Conservation (phyloP, 2,888 invertebrate species). For the Nipponacmea schrenckii region DNA sequence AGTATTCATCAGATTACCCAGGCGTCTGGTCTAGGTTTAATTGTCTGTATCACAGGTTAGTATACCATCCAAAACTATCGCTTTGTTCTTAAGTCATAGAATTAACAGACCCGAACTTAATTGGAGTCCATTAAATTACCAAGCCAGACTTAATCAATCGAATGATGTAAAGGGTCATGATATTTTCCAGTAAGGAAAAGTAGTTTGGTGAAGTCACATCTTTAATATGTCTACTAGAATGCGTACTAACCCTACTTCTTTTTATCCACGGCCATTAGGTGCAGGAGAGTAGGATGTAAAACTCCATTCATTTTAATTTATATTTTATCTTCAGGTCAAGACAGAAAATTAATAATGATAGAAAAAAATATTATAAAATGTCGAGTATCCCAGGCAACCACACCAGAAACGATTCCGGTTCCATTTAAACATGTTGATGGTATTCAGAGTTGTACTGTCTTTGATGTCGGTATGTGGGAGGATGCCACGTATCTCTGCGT, state of each 20-base stretch:
- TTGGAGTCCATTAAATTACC: not conserved
- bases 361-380: slow-evolving; percentile 55
- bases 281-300: too few species aligned
- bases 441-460: slow-evolving; percentile 67
- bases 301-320: not conserved
- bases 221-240: too few species aligned
- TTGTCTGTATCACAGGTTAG: slow-evolving; percentile 75
- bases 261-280: too few species aligned
- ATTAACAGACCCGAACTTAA: too few species aligned
- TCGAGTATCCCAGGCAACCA: slow-evolving; percentile 49
- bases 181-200: too few species aligned
- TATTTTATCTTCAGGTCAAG: slow-evolving; percentile 44
- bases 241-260: too few species aligned
- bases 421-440: slow-evolving; percentile 61
- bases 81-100: not conserved
- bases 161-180: too few species aligned
- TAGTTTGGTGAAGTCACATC: too few species aligned
- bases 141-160: too few species aligned
- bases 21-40: slow-evolving; percentile 72
- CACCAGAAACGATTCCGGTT: slow-evolving; percentile 50
- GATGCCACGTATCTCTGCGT: slow-evolving; percentile 64
- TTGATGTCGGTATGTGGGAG: slow-evolving; percentile 54
- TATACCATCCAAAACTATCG: not conserved
- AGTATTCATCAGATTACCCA: slow-evolving; percentile 75
- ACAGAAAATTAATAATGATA: slow-evolving; percentile 51